Evolutionary conservation across 2,113 vertebrate genomes (phyloP), one percentile per base, ranked within the genome.

Genomic region (Sinosuthora webbiana): DNA sequence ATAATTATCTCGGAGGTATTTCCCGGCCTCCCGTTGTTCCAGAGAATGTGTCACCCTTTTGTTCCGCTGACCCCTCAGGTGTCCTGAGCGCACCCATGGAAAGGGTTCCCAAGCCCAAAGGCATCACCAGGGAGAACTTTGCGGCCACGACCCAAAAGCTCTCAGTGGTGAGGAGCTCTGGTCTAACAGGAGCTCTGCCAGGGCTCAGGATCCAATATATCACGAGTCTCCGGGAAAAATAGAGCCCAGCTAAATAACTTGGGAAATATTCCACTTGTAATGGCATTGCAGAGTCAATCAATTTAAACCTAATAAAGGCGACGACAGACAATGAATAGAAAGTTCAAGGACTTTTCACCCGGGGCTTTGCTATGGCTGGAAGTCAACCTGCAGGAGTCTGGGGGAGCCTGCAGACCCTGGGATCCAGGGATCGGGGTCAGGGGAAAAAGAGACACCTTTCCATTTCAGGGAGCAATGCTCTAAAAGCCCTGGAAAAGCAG

Each of bases 321-420:
- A 92, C 7, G 90, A 79, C 76, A 90, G 96, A 94, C 94, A 89
- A 94, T 89, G 85, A 96, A 95, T 37, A 95, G 95, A 94, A 96
- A 92, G 93, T 95, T 95, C 92, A 94, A 93, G 92, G 95, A 94
- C 94, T 94, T 95, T 93, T 95, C 93, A 95, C 95, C 95, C 60
- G 64, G 64, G 90, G 85, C 82, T 96, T 70, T 92, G 76, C 87
- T 88, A 35, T 0, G 55, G 70, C 78, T 94, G 80, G 68, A 67
- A 90, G 30, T 60, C 88, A 90, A 64, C 50, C 74, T 79, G 65
- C 77, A 24, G 47, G 52, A 79, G 45, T 50, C 53, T 84, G 8
- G 5, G 87, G 84, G 70, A 76, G 35, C 57, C 83, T 33, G 1
- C 11, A 23, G 8, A 5, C 12, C 23, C 47, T 9, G 7, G 20